These are phyloP conservation scores for Mantis religiosa DNA, from an alignment of 2,888 invertebrate genomes.

Conservation along the genomic window DNA sequence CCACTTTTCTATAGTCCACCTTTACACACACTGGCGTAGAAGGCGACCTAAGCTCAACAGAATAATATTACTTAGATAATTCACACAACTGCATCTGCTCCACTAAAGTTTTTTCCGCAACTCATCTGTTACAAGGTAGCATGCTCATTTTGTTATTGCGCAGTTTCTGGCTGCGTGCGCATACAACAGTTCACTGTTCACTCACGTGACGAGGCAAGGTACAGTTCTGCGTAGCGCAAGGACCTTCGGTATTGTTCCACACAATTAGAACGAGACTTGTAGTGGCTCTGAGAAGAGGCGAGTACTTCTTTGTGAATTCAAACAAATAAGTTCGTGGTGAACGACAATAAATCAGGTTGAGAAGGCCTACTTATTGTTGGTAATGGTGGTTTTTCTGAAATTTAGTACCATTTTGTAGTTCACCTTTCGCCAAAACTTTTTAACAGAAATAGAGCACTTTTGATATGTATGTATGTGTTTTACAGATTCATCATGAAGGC, in stretches of 20 bases:
- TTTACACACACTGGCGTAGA: conserved; percentile 92
- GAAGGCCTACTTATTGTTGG: conserved; percentile 34
- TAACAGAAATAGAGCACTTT: background rate
- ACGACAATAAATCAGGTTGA: conserved; percentile 32
- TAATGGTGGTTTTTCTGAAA: conserved; percentile 16
- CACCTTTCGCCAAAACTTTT: background rate
- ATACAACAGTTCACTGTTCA: conserved; percentile 19
- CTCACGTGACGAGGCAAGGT: background rate
- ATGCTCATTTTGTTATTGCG: background rate
- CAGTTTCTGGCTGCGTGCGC: conserved; percentile 18
- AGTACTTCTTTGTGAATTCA: background rate
- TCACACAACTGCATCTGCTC: background rate
- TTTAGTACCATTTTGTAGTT: background rate
- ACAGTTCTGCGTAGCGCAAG: background rate
- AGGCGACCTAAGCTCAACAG: conserved; percentile 55
- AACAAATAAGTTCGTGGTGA: conserved; percentile 19
- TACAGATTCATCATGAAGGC: conserved; percentile 52
- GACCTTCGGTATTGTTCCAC: background rate
- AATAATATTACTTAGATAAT: background rate
- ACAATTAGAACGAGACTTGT: background rate
- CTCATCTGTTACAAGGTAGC: background rate
- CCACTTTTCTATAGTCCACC: conserved; percentile 48
- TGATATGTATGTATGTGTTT: background rate
- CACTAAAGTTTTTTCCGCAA: background rate
- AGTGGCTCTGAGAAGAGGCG: background rate